Base-by-base conservation (phyloP, 2,888 invertebrate species). In the Euplagia quadripunctaria region DNA sequence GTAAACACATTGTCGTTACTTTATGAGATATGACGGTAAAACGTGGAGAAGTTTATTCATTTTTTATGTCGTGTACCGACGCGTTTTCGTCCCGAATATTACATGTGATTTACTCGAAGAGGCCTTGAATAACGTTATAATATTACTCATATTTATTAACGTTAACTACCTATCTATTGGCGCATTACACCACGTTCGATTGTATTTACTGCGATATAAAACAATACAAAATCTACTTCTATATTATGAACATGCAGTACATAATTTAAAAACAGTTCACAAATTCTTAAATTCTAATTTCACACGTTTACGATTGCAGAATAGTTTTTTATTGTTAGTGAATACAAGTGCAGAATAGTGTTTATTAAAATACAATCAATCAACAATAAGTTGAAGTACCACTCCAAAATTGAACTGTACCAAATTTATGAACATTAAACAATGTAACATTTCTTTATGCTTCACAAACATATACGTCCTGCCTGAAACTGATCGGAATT, bases 1-100 rank as follows among this genome's bases (percentile, higher is more conserved):
- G 86, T 93, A 92, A 93, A 92, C 91, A 90, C 88, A 87, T 88
- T 90, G 90, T 89, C 88, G 87, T 90, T 89, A 88, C 86, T 91
- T 91, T 88, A 90, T 87, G 89, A 90, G 82, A 83, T 83, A 83
- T 76, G 88, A 89, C 87, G 87, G 81, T 31, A 86, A 85, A 90
- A 89, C 88, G 87, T 84, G 87, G 84, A 84, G 86, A 86, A 83
- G 65, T 80, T 78, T 79, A 74, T 75, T 77, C 49, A 73, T 67
- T 75, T 80, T 83, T 79, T 77, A 81, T 75, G 73, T 74, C 68
- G 68, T 79, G 71, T 79, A 77, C 70, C 66, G 64, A 68, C 66
- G 55, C 71, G 55, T 78, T 82, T 80, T 75, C 58, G 67, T 77
- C 31, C 70, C 72, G 73, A 79, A 82, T 79, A 79, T 78, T 79